phyloP scores from a whole-genome alignment of 2,113 vertebrate species.

The Tragelaphus buxtoni region DNA sequence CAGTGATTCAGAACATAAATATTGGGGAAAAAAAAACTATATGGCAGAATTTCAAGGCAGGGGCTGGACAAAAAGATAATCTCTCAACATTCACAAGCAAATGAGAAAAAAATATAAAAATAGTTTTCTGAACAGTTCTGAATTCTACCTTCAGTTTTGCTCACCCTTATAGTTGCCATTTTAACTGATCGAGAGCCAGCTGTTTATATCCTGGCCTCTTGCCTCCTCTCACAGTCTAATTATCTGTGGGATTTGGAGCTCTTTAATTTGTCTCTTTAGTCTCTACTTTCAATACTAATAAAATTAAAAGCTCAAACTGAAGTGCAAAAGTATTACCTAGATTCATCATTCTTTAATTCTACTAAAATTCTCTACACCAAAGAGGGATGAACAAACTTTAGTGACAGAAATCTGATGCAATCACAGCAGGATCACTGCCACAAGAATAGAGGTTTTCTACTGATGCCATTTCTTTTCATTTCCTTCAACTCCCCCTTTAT shows the following conservation, averaged over 20 bases:
- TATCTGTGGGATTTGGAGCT: neutral
- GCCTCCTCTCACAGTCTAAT: neutral
- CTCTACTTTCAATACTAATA: neutral
- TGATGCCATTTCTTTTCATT: neutral
- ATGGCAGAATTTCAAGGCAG: neutral
- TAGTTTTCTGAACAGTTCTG: neutral
- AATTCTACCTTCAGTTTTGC: neutral
- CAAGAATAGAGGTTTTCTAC: neutral
- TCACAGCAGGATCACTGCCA: neutral
- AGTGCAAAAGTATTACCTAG: neutral
- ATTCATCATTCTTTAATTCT: neutral
- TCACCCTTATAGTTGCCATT: neutral
- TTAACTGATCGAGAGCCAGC: neutral
- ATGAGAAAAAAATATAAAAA: neutral
- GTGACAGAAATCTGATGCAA: neutral
- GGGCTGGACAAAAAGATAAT: neutral
- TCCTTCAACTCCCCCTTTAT: neutral
- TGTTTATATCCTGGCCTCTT: neutral
- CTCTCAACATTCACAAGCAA: neutral
- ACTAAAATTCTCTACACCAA: neutral
- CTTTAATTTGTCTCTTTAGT: neutral
- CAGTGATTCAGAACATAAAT: neutral
- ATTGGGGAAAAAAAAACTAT: neutral
- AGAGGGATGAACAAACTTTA: neutral
- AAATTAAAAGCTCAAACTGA: neutral